A percentile compares a stretch with the other conserved stretches of the same genome.
Evolutionary conservation across 1,140 invertebrate genomes (phyloP).

Genomic region (Drosophila watanabei): DNA sequence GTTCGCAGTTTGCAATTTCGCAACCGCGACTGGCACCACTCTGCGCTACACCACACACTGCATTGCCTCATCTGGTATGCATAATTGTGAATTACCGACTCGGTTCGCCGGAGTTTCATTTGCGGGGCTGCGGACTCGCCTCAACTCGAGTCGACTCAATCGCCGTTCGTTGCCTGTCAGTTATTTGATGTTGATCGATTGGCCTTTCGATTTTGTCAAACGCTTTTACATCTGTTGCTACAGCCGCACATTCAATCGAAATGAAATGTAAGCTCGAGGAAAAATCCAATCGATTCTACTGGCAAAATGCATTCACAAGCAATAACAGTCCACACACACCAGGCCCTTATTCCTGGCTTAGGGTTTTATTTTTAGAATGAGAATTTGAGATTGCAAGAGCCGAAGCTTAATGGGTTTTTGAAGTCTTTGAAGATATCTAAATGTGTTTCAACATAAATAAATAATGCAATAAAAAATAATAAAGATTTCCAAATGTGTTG

Average conservation of each 20-base stretch:
- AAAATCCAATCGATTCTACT: background rate
- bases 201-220: conserved; percentile 41
- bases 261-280: background rate
- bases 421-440: background rate
- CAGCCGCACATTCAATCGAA: conserved; percentile 16
- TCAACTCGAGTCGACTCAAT: background rate
- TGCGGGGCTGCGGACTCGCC: background rate
- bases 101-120: conserved; percentile 5
- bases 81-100: conserved; percentile 29
- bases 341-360: background rate
- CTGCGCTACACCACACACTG: conserved; percentile 8
- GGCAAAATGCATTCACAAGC: background rate
- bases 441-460: background rate
- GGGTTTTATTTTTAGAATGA: background rate
- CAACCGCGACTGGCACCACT: conserved; percentile 47
- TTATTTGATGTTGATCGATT: conserved; percentile 46
- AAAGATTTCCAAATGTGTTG: too few species aligned
- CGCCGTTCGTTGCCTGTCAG: conserved; percentile 20
- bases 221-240: conserved; percentile 14
- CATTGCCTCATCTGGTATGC: conserved; percentile 46
- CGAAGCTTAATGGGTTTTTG: background rate
- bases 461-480: too few species aligned
- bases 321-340: background rate
- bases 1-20: conserved; percentile 51
- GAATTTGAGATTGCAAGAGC: background rate